These are phyloP conservation scores for Drosophila sulfurigaster DNA, from an alignment of 1,140 invertebrate genomes.

Conservation along the genomic window DNA sequence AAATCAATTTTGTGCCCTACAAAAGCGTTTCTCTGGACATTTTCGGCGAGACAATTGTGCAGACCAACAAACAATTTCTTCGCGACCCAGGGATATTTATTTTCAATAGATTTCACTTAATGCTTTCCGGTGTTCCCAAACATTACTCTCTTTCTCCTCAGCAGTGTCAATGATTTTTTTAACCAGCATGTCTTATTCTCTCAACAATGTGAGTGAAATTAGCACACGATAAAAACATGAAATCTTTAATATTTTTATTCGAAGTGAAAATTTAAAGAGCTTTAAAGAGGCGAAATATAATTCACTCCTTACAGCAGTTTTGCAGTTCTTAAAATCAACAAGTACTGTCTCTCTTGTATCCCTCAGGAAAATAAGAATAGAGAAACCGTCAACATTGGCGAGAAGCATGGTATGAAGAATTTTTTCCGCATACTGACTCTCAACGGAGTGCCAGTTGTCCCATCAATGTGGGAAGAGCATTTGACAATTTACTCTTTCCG, in stretches of 20 bases:
- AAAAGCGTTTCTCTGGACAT: constrained; percentile 86
- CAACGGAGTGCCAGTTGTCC: constrained; percentile 52
- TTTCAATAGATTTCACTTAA: too few relatives aligned
- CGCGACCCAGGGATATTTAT: too few relatives aligned
- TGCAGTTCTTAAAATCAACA: too few relatives aligned
- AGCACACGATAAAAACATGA: too few relatives aligned
- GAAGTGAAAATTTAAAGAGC: too few relatives aligned
- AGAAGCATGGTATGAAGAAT: constrained; percentile 86
- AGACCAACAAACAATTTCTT: constrained; percentile 86
- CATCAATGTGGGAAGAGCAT: constrained; percentile 38
- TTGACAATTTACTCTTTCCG: constrained; percentile 69
- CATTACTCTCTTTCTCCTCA: too few relatives aligned
- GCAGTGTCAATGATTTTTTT: constrained; percentile 74
- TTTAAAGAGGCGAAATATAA: too few relatives aligned
- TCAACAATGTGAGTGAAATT: constrained; percentile 85
- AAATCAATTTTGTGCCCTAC: constrained; percentile 85
- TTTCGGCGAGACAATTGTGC: constrained; percentile 87
- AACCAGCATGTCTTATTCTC: constrained; percentile 87
- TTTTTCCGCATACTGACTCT: constrained; percentile 87
- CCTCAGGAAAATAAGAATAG: too few relatives aligned
- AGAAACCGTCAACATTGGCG: constrained; percentile 88
- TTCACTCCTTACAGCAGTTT: too few relatives aligned
- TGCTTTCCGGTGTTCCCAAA: too few relatives aligned
- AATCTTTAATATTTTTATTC: too few relatives aligned
- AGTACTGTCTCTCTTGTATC: background rate